These are phyloP conservation scores for Ispidina lecontei DNA, from an alignment of 2,797 vertebrate genomes.

Conservation along the genomic window DNA sequence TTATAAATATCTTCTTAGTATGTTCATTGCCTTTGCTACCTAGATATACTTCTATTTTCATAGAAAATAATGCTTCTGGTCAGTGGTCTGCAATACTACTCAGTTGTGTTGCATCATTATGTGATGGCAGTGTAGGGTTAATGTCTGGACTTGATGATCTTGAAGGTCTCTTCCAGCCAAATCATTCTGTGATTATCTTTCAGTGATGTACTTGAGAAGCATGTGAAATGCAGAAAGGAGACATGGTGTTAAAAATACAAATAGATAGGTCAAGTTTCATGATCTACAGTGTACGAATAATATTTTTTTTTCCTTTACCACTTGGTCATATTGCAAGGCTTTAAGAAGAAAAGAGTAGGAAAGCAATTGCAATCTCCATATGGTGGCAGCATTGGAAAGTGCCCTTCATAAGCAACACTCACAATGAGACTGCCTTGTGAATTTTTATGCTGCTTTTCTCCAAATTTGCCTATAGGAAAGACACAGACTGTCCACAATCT, in stretches of 20 bases:
- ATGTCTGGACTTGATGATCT: no score
- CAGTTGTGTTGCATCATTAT: background rate
- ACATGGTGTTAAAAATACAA: background rate
- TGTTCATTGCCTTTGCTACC: background rate
- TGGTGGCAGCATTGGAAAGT: background rate
- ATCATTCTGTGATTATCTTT: no score
- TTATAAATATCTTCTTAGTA: background rate
- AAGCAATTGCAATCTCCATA: background rate
- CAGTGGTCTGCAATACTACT: background rate
- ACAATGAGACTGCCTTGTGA: accelerated
- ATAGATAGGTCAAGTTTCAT: background rate
- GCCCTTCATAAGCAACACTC: background rate
- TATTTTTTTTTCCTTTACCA: accelerated
- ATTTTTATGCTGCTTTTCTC: background rate
- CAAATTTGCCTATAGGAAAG: background rate
- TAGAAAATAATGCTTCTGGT: background rate
- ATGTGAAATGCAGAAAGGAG: background rate
- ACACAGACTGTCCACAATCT: background rate
- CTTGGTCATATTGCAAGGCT: background rate
- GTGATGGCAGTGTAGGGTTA: no score
- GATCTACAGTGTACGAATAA: background rate
- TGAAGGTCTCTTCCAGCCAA: no score
- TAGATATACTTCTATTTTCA: background rate
- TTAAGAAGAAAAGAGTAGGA: background rate
- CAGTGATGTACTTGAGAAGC: background rate